Percentiles rank a stretch among this genome's conserved stretches.
Evolutionary conservation across 2,113 vertebrate species (phyloP).

Genomic region (Microtus oregoni): DNA sequence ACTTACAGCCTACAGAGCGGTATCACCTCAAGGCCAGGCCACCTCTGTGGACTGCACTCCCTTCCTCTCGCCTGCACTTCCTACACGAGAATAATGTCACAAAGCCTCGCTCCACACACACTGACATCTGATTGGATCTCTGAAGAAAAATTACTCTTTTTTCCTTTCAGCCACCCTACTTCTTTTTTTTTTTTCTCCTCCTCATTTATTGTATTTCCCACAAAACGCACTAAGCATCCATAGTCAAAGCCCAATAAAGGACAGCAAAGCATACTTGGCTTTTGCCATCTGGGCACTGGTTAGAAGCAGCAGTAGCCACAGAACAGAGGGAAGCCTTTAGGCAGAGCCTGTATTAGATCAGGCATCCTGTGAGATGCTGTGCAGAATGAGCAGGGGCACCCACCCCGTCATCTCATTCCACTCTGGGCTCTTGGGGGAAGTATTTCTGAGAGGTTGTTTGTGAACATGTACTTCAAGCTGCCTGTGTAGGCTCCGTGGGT

Average conservation of each 20-base stretch:
- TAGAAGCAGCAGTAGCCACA: not conserved
- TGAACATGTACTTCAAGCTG: not conserved
- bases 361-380: not conserved
- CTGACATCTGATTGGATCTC: not conserved
- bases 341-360: not conserved
- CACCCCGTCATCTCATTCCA: accelerated
- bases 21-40: accelerated
- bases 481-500: not conserved
- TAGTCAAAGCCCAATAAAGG: not conserved
- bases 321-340: not conserved
- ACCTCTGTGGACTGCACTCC: accelerated
- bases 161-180: not conserved
- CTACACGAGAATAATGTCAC: not conserved
- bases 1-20: accelerated
- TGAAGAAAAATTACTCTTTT: not conserved
- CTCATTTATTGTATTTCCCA: not conserved
- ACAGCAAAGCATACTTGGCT: not conserved
- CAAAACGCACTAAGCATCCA: accelerated
- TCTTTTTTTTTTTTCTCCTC: not conserved
- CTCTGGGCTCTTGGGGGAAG: not conserved
- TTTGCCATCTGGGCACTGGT: not conserved
- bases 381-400: not conserved
- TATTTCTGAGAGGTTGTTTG: not conserved
- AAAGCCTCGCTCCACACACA: not conserved
- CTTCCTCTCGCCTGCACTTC: not conserved